Conservation (phyloP, 2,888 invertebrate species). For the Spodoptera exigua region DNA sequence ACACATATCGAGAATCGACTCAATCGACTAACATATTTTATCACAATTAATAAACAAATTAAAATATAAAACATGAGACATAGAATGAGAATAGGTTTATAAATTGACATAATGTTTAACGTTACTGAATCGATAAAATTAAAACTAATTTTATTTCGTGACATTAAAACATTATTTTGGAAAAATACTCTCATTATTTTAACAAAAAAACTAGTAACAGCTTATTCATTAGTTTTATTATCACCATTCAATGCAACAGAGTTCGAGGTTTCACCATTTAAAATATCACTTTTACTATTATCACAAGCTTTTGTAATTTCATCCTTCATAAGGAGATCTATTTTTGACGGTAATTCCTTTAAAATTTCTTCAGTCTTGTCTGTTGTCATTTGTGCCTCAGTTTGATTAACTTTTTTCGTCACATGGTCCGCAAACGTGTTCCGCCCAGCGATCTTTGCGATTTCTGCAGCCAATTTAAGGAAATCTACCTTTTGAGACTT, state of each 20-base stretch:
- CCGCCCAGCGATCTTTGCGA: slow-evolving; percentile 88
- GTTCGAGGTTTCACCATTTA: slow-evolving; percentile 17
- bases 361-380: slow-evolving; percentile 59
- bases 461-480: slow-evolving; percentile 89
- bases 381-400: slow-evolving; percentile 8
- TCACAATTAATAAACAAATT: slow-evolving; percentile 13
- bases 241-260: slow-evolving; percentile 26
- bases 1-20: slow-evolving; percentile 26
- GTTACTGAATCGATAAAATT: too few species aligned
- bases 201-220: not conserved
- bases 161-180: too few species aligned
- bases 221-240: slow-evolving; percentile 30
- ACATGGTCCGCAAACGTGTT: slow-evolving; percentile 75
- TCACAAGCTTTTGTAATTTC: slow-evolving; percentile 26
- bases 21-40: too few species aligned
- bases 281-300: slow-evolving; percentile 24
- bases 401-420: slow-evolving; percentile 58
- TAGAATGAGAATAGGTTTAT: too few species aligned
- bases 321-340: slow-evolving; percentile 66
- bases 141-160: too few species aligned
- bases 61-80: too few species aligned
- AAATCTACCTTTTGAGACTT: slow-evolving; percentile 86
- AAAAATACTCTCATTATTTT: too few species aligned
- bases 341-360: slow-evolving; percentile 64
- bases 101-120: too few species aligned